Percentiles rank a stretch among this genome's conserved stretches.
These are phyloP conservation scores for Andrena trimmerana DNA, from an alignment of 2,888 invertebrate genomes.

Conservation along the genomic window DNA sequence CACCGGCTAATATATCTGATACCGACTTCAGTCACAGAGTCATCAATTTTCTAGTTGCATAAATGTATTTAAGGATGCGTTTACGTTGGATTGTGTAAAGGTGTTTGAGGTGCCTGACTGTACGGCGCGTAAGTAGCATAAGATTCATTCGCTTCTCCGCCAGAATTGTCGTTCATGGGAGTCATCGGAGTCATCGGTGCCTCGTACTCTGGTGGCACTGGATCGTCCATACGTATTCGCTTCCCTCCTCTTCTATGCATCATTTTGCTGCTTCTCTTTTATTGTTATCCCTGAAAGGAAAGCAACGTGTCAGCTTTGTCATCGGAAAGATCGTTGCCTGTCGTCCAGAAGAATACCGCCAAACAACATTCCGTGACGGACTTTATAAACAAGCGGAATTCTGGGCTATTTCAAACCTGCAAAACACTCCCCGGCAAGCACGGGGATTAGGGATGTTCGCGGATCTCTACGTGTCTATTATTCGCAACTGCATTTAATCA, in stretches of 20 bases:
- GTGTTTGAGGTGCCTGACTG: constrained; percentile 83
- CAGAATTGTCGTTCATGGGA: constrained; percentile 87
- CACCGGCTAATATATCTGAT: no score
- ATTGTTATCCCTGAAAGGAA: constrained; percentile 17
- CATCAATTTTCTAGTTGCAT: no score
- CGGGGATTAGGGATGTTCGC: constrained; percentile 35
- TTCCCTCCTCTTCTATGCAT: constrained; percentile 96
- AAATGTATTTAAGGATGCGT: constrained; percentile 54
- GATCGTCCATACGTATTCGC: constrained; percentile 96
- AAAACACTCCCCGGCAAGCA: constrained; percentile 24
- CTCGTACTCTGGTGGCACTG: constrained; percentile 93
- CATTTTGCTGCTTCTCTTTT: constrained; percentile 45
- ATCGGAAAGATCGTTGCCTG: neutral
- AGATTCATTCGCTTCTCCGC: constrained; percentile 83
- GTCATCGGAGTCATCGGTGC: constrained; percentile 88
- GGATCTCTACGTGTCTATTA: constrained; percentile 13
- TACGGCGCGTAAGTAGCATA: constrained; percentile 85
- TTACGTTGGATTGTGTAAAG: constrained; percentile 80
- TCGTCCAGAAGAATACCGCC: constrained; percentile 1
- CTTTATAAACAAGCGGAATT: constrained; percentile 35
- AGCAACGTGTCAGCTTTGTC: neutral
- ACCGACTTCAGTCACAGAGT: no score
- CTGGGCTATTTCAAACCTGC: constrained; percentile 41
- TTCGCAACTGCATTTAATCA: constrained; percentile 36
- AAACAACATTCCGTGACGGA: constrained; percentile 19